phyloP scores from a whole-genome alignment of 1,140 invertebrate genomes.

The Lucilia sericata region DNA sequence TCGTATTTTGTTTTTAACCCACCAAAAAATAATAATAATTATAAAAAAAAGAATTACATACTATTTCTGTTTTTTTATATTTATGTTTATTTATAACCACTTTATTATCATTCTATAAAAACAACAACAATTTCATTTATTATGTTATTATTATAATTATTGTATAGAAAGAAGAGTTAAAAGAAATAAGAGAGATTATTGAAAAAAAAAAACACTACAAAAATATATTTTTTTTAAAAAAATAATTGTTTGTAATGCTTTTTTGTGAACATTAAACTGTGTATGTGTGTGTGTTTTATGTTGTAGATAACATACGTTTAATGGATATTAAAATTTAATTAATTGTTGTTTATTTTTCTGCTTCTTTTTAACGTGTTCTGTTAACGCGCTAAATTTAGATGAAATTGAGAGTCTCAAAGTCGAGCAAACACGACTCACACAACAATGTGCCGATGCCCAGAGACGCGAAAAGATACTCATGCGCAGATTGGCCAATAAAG shows the following conservation, averaged over 20 bases:
- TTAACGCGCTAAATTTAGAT: slow-evolving; percentile 71
- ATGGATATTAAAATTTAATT: not conserved
- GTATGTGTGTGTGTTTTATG: slow-evolving; percentile 15
- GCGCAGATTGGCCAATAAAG: slow-evolving; percentile 90
- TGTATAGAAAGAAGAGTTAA: slow-evolving; percentile 17
- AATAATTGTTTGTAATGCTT: slow-evolving; percentile 18
- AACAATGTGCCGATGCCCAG: slow-evolving; percentile 85
- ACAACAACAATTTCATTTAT: too few species aligned
- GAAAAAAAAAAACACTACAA: slow-evolving; percentile 9
- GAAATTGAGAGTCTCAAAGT: slow-evolving; percentile 81
- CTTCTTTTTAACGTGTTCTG: not conserved
- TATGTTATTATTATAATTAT: not conserved
- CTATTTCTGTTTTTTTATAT: slow-evolving; percentile 27
- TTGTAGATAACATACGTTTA: slow-evolving; percentile 13
- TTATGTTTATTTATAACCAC: slow-evolving; percentile 33
- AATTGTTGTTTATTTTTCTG: slow-evolving; percentile 25
- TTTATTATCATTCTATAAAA: not conserved
- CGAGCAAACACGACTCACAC: slow-evolving; percentile 84
- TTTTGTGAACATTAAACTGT: slow-evolving; percentile 20
- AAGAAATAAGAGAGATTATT: not conserved
- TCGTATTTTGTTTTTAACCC: slow-evolving; percentile 63
- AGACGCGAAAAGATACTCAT: slow-evolving; percentile 92
- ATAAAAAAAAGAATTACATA: slow-evolving; percentile 27
- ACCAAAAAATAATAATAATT: slow-evolving; percentile 28
- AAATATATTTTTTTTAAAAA: not conserved